These are phyloP conservation scores for Urocitellus parryii DNA, from an alignment of 2,113 vertebrate genomes.

Conservation along the genomic window DNA sequence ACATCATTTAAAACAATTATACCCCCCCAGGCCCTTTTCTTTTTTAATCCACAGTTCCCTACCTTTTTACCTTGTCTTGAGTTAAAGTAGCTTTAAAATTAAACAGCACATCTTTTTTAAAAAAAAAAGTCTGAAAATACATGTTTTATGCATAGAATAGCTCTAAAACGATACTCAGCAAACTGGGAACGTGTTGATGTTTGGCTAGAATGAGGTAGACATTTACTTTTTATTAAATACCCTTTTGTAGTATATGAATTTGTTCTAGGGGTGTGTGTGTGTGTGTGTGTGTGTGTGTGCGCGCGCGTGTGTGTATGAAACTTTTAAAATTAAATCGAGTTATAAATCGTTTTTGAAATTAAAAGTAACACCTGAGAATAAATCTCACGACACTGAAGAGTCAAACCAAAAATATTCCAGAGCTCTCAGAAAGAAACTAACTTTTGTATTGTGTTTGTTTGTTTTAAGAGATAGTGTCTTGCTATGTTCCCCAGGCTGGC, in stretches of 20 bases:
- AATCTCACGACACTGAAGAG: background rate
- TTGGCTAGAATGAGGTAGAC: background rate
- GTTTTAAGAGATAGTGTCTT: background rate
- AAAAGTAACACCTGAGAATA: conserved; percentile 41
- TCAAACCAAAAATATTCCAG: background rate
- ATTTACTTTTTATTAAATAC: conserved; percentile 7
- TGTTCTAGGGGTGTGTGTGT: background rate
- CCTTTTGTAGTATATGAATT: conserved; percentile 36
- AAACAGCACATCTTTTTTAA: background rate
- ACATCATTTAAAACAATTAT: conserved; percentile 79
- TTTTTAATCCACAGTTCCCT: conserved; percentile 53
- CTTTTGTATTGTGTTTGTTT: background rate
- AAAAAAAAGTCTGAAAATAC: background rate
- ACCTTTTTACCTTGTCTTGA: conserved; percentile 52
- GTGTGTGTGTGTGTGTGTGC: background rate
- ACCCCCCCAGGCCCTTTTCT: background rate
- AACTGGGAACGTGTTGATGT: background rate
- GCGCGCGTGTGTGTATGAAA: background rate
- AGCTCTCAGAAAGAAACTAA: background rate
- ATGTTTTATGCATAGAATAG: background rate
- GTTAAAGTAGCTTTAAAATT: conserved; percentile 65
- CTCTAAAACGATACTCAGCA: conserved; percentile 32
- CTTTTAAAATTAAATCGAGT: conserved; percentile 34
- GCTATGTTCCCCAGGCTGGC: background rate
- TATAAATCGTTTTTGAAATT: conserved; percentile 37